Evolutionary conservation across 2,888 invertebrate species (phyloP), one percentile per base, ranked within the genome.

Genomic region (Anarsia innoxiella): DNA sequence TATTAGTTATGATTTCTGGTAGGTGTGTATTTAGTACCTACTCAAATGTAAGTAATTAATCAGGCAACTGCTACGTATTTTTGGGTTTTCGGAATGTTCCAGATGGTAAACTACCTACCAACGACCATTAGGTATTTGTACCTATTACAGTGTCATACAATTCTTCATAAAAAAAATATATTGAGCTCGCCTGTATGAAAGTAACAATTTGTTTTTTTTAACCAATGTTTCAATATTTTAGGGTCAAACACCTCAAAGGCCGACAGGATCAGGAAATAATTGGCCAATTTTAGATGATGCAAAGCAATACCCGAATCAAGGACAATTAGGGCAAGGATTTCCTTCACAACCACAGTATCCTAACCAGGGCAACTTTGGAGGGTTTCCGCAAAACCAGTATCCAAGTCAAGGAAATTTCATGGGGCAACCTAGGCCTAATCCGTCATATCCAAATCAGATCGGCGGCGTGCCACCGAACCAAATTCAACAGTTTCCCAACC

Each of bases 261-360:
- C 37, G 12, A 4, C 27, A 4, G 19, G 30, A 9, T 28, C 37
- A 37, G 46, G 37, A 12, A n/a, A n/a, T n/a, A 40, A 25, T 8
- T 41, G 40, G 45, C 34, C 38, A 10, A 28, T 36, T 12, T 23
- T 41, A 11, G 41, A 41, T 12, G 41, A 41, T 12, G 41, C 40
- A 11, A 40, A 23, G 12, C 40, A 36, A 19, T 39, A 37, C 36
- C 42, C 41, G n/a, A 45, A 41, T 42, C 46, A 48, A 39, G 46
- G 42, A 23, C 42, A 37, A 29, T 31, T 35, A 12, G 40, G 31
- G n/a, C 14, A n/a, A 9, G 31, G 2, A 19, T 4, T 2, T 9
- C 1, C 37, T 26, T 26, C 23, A 14, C 31, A 39, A n/a, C 27
- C 11, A 0, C 31, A 26, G 14, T 35, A 39, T 11, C 39, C 35